A percentile compares a stretch with the other conserved stretches of the same genome.
Conservation (phyloP, 2,888 invertebrate genomes). For the Drosophila rellima region DNA sequence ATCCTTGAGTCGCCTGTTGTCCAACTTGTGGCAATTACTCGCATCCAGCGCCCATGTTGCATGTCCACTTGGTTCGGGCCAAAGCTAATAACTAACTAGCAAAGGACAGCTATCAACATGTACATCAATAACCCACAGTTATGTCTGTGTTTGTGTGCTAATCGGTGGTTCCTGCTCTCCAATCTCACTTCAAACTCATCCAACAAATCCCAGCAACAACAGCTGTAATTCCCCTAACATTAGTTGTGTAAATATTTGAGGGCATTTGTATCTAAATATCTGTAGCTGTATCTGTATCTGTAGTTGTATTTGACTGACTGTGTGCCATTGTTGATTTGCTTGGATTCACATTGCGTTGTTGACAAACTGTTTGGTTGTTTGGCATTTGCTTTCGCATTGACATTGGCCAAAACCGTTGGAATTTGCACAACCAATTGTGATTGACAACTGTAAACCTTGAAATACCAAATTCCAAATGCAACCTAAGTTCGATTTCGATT, state of each 20-base stretch:
- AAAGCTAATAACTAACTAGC: conserved; percentile 22
- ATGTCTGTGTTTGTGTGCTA: conserved; percentile 19
- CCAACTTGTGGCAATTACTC: conserved; percentile 54
- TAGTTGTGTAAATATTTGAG: conserved; percentile 66
- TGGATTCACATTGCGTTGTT: conserved; percentile 45
- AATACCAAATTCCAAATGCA: conserved; percentile 33
- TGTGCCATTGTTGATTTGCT: conserved; percentile 40
- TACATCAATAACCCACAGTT: conserved; percentile 28
- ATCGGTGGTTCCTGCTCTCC: conserved; percentile 26
- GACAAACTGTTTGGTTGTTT: conserved; percentile 42
- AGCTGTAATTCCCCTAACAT: conserved; percentile 48
- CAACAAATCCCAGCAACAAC: conserved; percentile 13
- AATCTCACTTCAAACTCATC: conserved; percentile 8
- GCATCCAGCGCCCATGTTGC: conserved; percentile 28
- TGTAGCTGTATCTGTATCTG: conserved; percentile 13
- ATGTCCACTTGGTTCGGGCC: conserved; percentile 12
- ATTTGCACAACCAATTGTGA: conserved; percentile 57
- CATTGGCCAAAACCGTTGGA: conserved; percentile 50
- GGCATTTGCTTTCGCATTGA: conserved; percentile 48
- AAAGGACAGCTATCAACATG: conserved; percentile 28
- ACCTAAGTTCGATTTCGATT: conserved; percentile 19
- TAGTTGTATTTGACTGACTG: conserved; percentile 5
- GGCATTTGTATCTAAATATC: conserved; percentile 23
- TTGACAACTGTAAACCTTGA: conserved; percentile 62
- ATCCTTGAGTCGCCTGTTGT: conserved; percentile 18